phyloP scores from a whole-genome alignment of 35 echinoderm and acorn worm genomes.

The Eucidaris tribuloides region DNA sequence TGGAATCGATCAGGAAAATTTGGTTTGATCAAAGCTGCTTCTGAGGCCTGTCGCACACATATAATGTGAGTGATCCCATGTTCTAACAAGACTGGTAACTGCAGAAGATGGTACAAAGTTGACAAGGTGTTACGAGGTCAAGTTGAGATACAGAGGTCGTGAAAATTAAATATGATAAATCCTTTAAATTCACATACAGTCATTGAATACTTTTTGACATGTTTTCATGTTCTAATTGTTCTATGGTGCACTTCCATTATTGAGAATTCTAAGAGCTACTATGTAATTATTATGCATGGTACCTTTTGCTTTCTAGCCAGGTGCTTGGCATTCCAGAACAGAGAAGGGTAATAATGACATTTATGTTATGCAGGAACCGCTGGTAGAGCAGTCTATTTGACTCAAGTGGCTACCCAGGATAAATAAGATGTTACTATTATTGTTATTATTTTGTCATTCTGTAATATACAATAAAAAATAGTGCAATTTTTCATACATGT shows the following conservation, averaged over 20 bases:
- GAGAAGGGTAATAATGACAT: no score
- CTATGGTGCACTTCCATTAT: background rate
- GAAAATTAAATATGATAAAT: background rate
- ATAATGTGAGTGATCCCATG: conserved; percentile 62
- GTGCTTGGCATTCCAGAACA: no score
- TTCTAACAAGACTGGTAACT: conserved; percentile 45
- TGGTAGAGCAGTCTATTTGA: no score
- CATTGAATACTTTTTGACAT: background rate
- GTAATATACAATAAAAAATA: no score
- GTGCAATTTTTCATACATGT: no score
- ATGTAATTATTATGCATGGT: no score
- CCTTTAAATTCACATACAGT: background rate
- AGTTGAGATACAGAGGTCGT: background rate
- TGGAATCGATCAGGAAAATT: conserved; percentile 68
- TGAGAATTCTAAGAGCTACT: no score
- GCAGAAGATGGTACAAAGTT: background rate
- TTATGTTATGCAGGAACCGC: no score
- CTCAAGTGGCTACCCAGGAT: no score
- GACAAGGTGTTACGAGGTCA: background rate
- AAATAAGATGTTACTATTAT: no score
- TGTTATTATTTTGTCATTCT: no score
- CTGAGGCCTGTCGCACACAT: conserved; percentile 53
- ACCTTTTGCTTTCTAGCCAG: no score
- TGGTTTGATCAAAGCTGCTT: conserved; percentile 65
- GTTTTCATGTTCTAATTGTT: background rate